These are phyloP conservation scores for Bos indicus DNA, from an alignment of 2,113 vertebrate genomes.

Conservation along the genomic window DNA sequence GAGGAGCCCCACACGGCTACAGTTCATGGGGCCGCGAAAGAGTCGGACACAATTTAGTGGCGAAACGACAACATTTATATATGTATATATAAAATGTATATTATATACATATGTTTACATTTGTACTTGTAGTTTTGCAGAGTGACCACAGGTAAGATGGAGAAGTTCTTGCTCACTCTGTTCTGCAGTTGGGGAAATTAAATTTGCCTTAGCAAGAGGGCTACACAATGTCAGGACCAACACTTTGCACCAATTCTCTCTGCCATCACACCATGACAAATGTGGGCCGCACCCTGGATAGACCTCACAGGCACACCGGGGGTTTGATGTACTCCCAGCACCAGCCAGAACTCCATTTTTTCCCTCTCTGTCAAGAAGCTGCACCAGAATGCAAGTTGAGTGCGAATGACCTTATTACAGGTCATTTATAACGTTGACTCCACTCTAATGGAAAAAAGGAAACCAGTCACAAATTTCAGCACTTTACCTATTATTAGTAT, in stretches of 20 bases:
- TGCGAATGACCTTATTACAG: background rate
- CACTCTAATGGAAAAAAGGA: background rate
- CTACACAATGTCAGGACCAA: background rate
- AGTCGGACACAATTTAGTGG: background rate
- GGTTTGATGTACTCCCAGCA: background rate
- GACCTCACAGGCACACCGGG: background rate
- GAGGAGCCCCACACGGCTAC: background rate
- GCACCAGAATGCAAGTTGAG: background rate
- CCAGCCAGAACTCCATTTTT: background rate
- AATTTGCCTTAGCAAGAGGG: background rate
- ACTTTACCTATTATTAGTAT: background rate
- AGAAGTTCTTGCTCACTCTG: background rate
- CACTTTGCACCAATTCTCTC: background rate
- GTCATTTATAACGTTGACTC: background rate
- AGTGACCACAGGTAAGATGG: background rate
- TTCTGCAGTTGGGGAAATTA: background rate
- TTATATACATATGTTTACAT: background rate
- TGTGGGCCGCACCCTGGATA: background rate
- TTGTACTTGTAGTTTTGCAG: background rate
- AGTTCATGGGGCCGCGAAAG: background rate
- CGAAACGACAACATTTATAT: fast-evolving
- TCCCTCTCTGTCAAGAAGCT: background rate
- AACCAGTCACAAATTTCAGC: background rate
- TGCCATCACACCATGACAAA: background rate
- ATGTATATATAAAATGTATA: background rate